A percentile compares a stretch with the other conserved stretches of the same genome.
Conservation (phyloP, 2,888 invertebrate genomes). For the Agrenia bidenticulata region DNA sequence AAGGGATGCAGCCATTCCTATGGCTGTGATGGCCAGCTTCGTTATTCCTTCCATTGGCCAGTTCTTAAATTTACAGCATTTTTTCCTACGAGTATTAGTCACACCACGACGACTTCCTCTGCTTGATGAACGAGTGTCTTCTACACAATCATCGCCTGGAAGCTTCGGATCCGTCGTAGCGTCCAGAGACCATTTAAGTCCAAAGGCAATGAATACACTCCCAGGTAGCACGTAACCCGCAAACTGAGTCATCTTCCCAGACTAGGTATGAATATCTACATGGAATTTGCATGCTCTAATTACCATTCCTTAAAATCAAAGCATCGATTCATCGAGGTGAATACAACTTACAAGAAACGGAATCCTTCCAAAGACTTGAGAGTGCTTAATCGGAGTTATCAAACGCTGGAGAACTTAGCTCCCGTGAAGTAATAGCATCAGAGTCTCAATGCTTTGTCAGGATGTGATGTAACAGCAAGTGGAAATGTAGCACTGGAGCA, state of each 20-base stretch:
- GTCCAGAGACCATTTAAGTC: conserved; percentile 52
- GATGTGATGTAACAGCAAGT: no score
- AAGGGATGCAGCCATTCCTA: conserved; percentile 46
- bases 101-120: conserved; percentile 23
- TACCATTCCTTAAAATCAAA: no score
- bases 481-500: no score
- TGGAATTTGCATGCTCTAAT: no score
- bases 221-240: conserved; percentile 53
- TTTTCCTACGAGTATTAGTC: background rate
- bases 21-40: conserved; percentile 47
- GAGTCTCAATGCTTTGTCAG: no score
- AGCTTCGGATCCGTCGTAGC: conserved; percentile 42
- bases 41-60: conserved; percentile 51
- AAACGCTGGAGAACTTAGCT: no score
- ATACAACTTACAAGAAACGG: no score
- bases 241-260: conserved; percentile 49
- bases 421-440: no score
- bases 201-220: conserved; percentile 51
- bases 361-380: no score
- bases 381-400: no score
- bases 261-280: no score
- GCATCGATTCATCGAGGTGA: no score
- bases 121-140: conserved; percentile 25
- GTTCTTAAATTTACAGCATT: conserved; percentile 33
- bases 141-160: conserved; percentile 20